Evolutionary conservation across 2,888 invertebrate genomes (phyloP), one percentile per base, ranked within the genome.

Genomic region (Byasa hedistus): DNA sequence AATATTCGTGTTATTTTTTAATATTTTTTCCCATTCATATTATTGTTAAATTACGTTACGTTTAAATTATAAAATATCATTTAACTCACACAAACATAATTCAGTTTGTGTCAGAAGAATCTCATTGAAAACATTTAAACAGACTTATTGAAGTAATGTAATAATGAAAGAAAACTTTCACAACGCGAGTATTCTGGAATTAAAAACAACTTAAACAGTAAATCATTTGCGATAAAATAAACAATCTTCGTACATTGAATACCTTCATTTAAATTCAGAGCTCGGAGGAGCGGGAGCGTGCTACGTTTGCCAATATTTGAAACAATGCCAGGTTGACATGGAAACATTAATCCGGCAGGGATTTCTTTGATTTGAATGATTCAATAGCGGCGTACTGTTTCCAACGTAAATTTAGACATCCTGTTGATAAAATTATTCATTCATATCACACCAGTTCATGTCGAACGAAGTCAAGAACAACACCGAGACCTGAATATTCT

Each of bases 271-370:
- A 63, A 63, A 88, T 88, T 85, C 86, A 68, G 74, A 75, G 79
- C 87, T 83, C 87, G 86, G 79, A 73, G 69, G 75, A 73, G 76
- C 80, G 75, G 78, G 78, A 69, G 86, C 89, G 89, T 87, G 88
- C 79, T 74, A 76, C 76, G 87, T 82, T 79, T 88, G 72, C 81
- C 79, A 80, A 87, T 85, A 87, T 83, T 84, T 81, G 83, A 87
- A 88, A 88, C 87, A 87, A 87, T 83, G 79, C 82, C 79, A 80
- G 75, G 73, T 82, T 86, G 83, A 86, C 86, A 84, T 82, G 83
- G 79, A 85, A 83, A 80, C 83, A 85, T 84, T 87, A 87, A 88
- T 89, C 87, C 63, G 19, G 15, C n/a, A 22, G 63, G 48, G 52
- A 54, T 64, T 64, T 64, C 57, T 64, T 64, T 64, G 57, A 57